Evolutionary conservation across 2,113 vertebrate genomes (phyloP).

Genomic region (Dicentrarchus labrax): DNA sequence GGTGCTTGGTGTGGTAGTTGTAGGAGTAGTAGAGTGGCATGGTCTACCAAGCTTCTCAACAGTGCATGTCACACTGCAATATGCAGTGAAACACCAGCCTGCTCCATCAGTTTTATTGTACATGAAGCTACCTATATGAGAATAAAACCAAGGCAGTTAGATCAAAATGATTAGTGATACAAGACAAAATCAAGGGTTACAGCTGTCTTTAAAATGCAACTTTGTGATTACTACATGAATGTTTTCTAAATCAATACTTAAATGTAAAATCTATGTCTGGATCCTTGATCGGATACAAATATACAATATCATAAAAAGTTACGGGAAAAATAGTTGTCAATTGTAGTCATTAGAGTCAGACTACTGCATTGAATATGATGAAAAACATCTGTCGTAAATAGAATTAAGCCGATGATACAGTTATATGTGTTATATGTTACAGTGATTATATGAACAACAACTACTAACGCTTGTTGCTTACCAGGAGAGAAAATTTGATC

Average conservation of each 20-base stretch:
- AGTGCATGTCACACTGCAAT: slow-evolving; percentile 82
- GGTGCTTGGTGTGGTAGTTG: background rate
- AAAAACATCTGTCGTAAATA: background rate
- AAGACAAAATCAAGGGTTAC: background rate
- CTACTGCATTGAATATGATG: background rate
- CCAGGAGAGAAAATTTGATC: slow-evolving; percentile 56
- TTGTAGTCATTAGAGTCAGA: no score
- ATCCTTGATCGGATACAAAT: background rate
- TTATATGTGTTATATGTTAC: no score
- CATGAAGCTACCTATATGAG: slow-evolving; percentile 81
- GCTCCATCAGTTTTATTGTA: slow-evolving; percentile 84
- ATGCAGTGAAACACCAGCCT: slow-evolving; percentile 83
- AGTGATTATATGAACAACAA: background rate
- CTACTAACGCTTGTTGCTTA: slow-evolving; percentile 25
- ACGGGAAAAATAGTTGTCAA: background rate
- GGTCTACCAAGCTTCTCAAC: slow-evolving; percentile 59
- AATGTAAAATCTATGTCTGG: background rate
- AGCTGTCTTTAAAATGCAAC: background rate
- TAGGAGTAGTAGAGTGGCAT: slow-evolving; percentile 49
- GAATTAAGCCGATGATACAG: background rate
- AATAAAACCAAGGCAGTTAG: background rate
- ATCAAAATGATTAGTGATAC: background rate
- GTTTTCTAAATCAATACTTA: background rate
- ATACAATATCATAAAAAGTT: background rate
- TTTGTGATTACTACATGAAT: background rate